Percentiles rank a stretch among this genome's conserved stretches.
These are phyloP conservation scores for Argyra leucocephala DNA, from an alignment of 2,888 invertebrate genomes.

Conservation along the genomic window DNA sequence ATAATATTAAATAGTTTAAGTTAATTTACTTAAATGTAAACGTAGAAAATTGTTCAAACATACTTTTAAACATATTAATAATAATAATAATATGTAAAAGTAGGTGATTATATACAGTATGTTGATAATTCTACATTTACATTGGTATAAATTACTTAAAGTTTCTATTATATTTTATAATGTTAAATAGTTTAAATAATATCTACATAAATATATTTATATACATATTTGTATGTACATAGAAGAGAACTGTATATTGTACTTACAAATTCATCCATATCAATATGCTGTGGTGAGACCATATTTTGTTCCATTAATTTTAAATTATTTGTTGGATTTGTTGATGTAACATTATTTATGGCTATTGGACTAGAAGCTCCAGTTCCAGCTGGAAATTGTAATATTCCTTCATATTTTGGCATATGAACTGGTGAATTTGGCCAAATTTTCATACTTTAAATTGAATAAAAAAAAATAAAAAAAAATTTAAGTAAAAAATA, in stretches of 20 bases:
- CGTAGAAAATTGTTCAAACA: too few species aligned
- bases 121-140: too few species aligned
- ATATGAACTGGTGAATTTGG: constrained; percentile 43
- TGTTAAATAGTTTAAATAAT: neutral
- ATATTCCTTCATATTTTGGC: constrained; percentile 42
- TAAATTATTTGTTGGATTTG: constrained; percentile 38
- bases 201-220: neutral
- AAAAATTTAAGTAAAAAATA: constrained; percentile 11
- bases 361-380: constrained; percentile 40
- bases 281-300: constrained; percentile 39
- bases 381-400: constrained; percentile 36
- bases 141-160: too few species aligned
- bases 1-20: too few species aligned
- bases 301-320: constrained; percentile 42
- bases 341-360: constrained; percentile 43
- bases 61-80: too few species aligned
- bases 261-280: constrained; percentile 41
- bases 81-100: too few species aligned
- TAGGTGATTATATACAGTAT: too few species aligned
- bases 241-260: constrained; percentile 1
- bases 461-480: constrained; percentile 17
- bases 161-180: too few species aligned
- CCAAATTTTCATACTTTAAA: constrained; percentile 41
- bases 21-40: too few species aligned
- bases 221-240: too few species aligned